A percentile compares a stretch with the other conserved stretches of the same genome.
phyloP scores from a whole-genome alignment of 2,888 invertebrate species.

The Plebejus melissa region DNA sequence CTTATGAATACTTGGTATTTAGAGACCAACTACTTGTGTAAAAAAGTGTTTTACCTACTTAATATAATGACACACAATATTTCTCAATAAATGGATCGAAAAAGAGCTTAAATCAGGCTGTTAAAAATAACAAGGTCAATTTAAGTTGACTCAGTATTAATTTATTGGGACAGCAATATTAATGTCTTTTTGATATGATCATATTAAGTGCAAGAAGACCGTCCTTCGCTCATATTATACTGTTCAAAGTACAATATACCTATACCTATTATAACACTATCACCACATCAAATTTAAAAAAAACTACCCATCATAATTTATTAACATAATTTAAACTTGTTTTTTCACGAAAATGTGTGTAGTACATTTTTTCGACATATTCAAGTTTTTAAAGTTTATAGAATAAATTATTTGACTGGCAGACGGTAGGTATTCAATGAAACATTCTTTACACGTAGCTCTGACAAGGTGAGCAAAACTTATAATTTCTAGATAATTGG shows the following conservation, averaged over 20 bases:
- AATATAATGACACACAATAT: neutral
- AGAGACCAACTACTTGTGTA: too few relatives aligned
- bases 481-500: constrained; percentile 16
- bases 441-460: constrained; percentile 8
- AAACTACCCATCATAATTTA: too few relatives aligned
- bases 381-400: constrained; percentile 6
- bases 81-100: neutral
- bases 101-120: constrained; percentile 12
- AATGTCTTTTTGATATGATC: neutral
- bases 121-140: constrained; percentile 13
- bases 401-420: neutral
- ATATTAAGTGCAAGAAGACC: constrained; percentile 4
- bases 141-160: constrained; percentile 20
- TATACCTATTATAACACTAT: too few relatives aligned
- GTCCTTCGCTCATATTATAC: neutral
- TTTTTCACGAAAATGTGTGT: neutral
- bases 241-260: neutral
- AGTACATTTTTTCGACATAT: neutral
- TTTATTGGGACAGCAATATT: constrained; percentile 15
- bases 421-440: neutral
- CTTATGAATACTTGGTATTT: constrained; percentile 62
- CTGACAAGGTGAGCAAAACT: constrained; percentile 5
- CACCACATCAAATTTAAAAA: too few relatives aligned
- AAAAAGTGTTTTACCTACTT: neutral
- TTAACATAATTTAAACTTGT: neutral